These are phyloP conservation scores for Pteromalus puparum DNA, from an alignment of 1,140 invertebrate genomes.

Conservation along the genomic window DNA sequence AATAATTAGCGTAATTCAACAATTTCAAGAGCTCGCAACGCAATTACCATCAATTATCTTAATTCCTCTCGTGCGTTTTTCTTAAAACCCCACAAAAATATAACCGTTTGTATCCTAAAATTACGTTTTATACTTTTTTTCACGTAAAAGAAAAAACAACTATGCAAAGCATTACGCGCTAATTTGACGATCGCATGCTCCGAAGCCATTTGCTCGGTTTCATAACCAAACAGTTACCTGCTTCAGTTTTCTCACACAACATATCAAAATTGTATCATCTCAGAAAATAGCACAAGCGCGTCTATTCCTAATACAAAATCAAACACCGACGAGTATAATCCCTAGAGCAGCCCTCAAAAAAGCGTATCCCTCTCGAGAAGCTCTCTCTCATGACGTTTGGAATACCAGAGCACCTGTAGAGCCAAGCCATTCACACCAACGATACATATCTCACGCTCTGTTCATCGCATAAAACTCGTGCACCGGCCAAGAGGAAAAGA, in stretches of 20 bases:
- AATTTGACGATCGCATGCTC: not conserved
- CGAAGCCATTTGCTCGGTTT: not conserved
- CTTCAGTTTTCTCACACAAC: not conserved
- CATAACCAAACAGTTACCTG: not conserved
- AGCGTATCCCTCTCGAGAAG: not conserved
- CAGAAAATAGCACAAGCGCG: not conserved
- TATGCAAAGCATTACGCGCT: not conserved
- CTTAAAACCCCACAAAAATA: not conserved
- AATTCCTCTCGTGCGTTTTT: not conserved
- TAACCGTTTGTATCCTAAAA: not conserved
- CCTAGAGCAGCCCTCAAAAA: not conserved
- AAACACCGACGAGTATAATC: not conserved
- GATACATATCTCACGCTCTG: not conserved
- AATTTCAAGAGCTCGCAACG: not conserved
- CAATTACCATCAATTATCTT: not conserved
- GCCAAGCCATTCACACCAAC: not conserved
- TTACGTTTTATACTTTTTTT: not conserved
- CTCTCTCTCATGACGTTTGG: not conserved
- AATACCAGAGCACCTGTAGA: too few species aligned
- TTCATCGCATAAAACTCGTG: not conserved
- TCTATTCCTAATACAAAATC: not conserved
- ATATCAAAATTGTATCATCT: not conserved
- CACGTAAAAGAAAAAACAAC: not conserved
- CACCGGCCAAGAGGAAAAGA: not conserved
- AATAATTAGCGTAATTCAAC: not conserved